Evolutionary conservation across 1,140 invertebrate genomes (phyloP).

Genomic region (Ptiloglossa arizonensis): DNA sequence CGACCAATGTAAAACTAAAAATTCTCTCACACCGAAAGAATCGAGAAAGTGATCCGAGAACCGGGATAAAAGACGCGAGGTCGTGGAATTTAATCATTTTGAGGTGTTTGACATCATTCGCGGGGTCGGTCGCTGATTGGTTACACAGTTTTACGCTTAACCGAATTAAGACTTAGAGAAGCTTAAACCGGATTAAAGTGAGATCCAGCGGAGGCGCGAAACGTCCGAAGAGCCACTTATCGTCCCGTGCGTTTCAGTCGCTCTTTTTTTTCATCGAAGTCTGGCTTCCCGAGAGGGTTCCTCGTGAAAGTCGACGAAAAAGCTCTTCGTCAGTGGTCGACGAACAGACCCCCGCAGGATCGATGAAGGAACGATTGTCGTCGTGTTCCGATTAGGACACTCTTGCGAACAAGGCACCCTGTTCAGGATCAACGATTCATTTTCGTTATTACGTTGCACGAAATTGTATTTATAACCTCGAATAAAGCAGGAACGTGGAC

Average conservation of each 20-base stretch:
- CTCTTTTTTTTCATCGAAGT: background rate
- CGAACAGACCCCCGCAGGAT: too few relatives aligned
- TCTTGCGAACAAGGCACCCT: too few relatives aligned
- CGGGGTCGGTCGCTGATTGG: background rate
- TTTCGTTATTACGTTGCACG: background rate
- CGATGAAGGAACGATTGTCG: background rate
- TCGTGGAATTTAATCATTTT: background rate
- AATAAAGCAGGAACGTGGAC: background rate
- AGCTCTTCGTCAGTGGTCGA: too few relatives aligned
- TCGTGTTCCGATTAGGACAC: too few relatives aligned
- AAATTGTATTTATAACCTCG: background rate
- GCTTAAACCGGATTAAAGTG: slow-evolving; percentile 38
- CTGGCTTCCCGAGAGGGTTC: background rate
- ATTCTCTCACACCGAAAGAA: background rate
- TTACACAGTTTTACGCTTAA: slow-evolving; percentile 28
- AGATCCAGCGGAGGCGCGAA: slow-evolving; percentile 38
- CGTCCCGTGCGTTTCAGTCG: slow-evolving; percentile 6
- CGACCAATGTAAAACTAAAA: background rate
- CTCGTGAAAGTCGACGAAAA: background rate
- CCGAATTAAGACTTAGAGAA: slow-evolving; percentile 39
- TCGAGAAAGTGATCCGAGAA: too few relatives aligned
- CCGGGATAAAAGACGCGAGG: too few relatives aligned
- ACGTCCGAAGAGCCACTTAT: background rate
- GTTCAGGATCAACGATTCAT: background rate
- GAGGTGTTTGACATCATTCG: background rate